These are phyloP conservation scores for Colaptes auratus DNA, from an alignment of 2,113 vertebrate species.

Conservation along the genomic window DNA sequence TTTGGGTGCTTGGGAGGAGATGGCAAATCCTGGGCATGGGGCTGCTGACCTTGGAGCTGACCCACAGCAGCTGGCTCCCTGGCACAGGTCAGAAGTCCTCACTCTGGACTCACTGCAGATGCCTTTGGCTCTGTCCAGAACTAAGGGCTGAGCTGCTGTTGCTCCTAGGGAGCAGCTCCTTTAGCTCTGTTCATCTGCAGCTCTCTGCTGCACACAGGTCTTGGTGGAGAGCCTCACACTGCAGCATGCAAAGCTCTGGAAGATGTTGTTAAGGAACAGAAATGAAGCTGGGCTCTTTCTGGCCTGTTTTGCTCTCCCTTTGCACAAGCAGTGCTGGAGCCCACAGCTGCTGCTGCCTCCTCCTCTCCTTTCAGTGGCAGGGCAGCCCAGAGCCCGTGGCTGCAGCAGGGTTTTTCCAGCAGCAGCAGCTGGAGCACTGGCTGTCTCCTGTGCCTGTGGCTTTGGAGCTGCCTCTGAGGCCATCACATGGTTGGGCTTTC, in stretches of 20 bases:
- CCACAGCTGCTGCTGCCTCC: background rate
- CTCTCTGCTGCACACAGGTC: background rate
- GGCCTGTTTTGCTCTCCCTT: background rate
- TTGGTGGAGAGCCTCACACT: background rate
- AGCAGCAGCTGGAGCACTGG: conserved; percentile 66
- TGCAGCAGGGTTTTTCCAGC: conserved; percentile 57
- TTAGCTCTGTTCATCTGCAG: background rate
- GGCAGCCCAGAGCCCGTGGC: background rate
- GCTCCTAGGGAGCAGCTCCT: background rate
- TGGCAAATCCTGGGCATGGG: background rate
- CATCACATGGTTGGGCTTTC: conserved; percentile 55
- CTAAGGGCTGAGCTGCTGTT: background rate
- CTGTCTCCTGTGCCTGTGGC: conserved; percentile 66
- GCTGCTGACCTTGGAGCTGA: background rate
- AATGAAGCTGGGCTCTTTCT: conserved; percentile 15
- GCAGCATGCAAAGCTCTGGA: background rate
- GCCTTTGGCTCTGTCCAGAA: background rate
- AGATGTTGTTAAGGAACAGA: background rate
- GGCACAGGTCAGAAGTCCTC: background rate
- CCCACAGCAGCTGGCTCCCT: conserved; percentile 11
- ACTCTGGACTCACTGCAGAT: background rate
- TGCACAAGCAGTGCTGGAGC: background rate
- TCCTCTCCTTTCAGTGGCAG: background rate
- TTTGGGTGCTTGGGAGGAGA: background rate
- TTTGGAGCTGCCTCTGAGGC: conserved; percentile 60